Base-by-base conservation (phyloP, 2,797 vertebrate species). In the Avahi laniger region DNA sequence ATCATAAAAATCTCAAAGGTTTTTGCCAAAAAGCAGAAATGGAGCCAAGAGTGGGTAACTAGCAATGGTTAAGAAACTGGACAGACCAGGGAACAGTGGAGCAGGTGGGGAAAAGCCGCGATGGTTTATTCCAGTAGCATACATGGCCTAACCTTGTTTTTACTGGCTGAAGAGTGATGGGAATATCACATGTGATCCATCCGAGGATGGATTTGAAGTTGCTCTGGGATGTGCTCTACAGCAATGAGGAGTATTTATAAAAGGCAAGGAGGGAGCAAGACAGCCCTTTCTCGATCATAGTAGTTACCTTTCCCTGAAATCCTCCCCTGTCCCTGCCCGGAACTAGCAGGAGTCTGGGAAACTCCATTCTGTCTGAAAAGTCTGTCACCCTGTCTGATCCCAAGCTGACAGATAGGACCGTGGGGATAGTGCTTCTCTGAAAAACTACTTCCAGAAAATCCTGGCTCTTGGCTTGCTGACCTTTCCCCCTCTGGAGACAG, bases 371-470 rank as follows among this genome's bases (percentile, higher is more conserved):
- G 30, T 85, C 75, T 78, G 76, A 69, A 93, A 93, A 89, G 61
- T 38, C 91, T 96, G 72, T 73, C 80, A 65, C 70, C 78, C 46
- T 69, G 8, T 41, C 30, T 84, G 89, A 95, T 85, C 70, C 50
- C 54, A 83, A 65, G 54, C 18, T 97, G 93, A 88, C 65, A 90
- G 83, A 65, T 52, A 15, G 10, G 48, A 41, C 15, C 79, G 38
- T 0, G 72, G 59, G 93, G 94, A 95, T 84, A 88, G 85, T 38
- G 67, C 70, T 92, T 95, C 70, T 63, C 41, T 35, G 69, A 97
- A 95, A 91, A 94, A 67, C 38, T 33, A 33, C 95, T 97, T 96
- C 86, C 94, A 96, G 95, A 94, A 98, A 97, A 73, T 52, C 79
- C 80, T 43, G 76, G 89, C 92, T 75, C 33, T 81, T 89, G 84